A percentile compares a stretch with the other conserved stretches of the same genome.
phyloP scores from a whole-genome alignment of 2,113 vertebrate genomes.

The Arothron firmamentum region DNA sequence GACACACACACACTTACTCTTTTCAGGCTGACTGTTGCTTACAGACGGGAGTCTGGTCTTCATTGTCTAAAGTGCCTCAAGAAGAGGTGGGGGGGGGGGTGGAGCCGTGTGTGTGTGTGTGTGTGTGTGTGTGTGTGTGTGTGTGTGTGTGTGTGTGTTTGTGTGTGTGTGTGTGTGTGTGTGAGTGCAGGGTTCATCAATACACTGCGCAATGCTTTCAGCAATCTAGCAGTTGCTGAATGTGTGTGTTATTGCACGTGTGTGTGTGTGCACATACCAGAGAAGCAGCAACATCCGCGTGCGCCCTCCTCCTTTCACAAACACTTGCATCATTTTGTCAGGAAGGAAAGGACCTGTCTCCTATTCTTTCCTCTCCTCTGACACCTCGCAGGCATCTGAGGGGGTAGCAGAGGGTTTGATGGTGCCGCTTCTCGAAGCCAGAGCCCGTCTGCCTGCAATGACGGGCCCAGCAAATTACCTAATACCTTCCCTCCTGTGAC shows the following conservation, averaged over 20 bases:
- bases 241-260: conserved; percentile 25
- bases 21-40: conserved; percentile 31
- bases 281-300: conserved; percentile 34
- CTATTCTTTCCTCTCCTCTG: conserved; percentile 33
- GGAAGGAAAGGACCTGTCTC: conserved; percentile 38
- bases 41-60: conserved; percentile 31
- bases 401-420: conserved; percentile 25
- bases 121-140: conserved; percentile 9
- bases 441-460: conserved; percentile 25
- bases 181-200: conserved; percentile 31
- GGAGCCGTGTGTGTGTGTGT: conserved; percentile 23
- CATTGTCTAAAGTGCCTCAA: conserved; percentile 51
- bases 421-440: conserved; percentile 34
- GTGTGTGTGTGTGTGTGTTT: conserved; percentile 13
- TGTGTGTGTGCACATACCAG: conserved; percentile 19
- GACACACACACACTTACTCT: conserved; percentile 18
- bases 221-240: conserved; percentile 28
- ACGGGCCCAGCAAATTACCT: conserved; percentile 19
- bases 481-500: conserved; percentile 20
- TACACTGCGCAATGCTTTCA: conserved; percentile 50
- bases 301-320: conserved; percentile 42
- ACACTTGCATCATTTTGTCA: conserved; percentile 57
- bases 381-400: conserved; percentile 53
- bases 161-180: conserved; percentile 20
- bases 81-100: conserved; percentile 21